A percentile compares a stretch with the other conserved stretches of the same genome.
Conservation (phyloP, 2,113 vertebrate species). For the Lates calcarifer region DNA sequence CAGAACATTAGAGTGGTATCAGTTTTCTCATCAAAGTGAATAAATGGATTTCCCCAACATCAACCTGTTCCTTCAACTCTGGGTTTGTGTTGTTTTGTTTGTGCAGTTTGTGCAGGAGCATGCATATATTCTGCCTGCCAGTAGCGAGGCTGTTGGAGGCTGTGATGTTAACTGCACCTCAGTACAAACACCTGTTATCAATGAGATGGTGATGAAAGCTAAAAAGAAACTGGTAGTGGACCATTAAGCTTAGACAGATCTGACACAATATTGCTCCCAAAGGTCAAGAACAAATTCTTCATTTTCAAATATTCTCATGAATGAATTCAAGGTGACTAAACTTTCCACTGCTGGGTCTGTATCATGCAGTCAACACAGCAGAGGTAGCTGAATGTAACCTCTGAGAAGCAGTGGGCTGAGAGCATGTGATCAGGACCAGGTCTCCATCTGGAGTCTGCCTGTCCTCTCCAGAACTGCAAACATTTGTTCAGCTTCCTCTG, state of each 20-base stretch:
- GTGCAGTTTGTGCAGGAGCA: no score
- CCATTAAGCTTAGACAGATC: no score
- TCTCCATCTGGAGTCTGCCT: constrained; percentile 92
- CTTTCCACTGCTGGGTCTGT: not conserved
- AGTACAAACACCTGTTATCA: not conserved
- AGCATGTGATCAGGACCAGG: constrained; percentile 88
- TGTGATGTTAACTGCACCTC: not conserved
- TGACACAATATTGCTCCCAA: no score
- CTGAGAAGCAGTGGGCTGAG: not conserved
- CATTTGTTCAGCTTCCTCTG: constrained; percentile 82
- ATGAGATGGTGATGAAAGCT: not conserved
- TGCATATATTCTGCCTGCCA: no score
- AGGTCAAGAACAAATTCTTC: not conserved
- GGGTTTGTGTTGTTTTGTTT: no score
- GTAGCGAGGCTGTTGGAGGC: no score
- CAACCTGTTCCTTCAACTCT: no score
- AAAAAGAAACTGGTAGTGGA: no score
- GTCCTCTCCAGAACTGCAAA: constrained; percentile 86
- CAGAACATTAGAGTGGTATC: no score
- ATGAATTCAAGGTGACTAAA: not conserved
- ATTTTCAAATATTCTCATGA: not conserved
- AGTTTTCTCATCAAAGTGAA: no score
- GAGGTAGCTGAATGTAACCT: not conserved
- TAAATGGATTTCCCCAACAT: no score
- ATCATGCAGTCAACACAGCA: not conserved